phyloP scores from a whole-genome alignment of 2,797 vertebrate genomes.

The Chloroceryle inda region DNA sequence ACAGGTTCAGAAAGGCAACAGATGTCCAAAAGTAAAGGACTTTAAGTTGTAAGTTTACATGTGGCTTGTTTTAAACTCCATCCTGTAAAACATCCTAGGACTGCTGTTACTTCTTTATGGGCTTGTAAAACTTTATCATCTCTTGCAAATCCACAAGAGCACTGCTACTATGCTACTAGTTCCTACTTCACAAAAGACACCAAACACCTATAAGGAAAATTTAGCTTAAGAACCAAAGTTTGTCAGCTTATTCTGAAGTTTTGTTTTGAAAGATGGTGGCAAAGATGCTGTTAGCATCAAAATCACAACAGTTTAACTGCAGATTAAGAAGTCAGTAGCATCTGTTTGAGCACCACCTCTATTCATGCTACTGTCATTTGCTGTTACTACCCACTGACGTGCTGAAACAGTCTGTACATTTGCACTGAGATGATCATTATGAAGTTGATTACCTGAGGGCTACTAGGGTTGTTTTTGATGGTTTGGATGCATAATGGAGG shows the following conservation, averaged over 20 bases:
- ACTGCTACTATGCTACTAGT: not conserved
- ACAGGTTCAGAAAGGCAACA: not conserved
- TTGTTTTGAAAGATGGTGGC: not conserved
- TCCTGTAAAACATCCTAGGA: not conserved
- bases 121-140: conserved; percentile 16
- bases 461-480: not conserved
- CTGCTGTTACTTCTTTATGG: conserved; percentile 15
- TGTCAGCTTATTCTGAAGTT: not conserved
- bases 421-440: not conserved
- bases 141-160: not conserved
- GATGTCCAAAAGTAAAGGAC: not conserved
- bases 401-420: not conserved
- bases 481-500: not conserved
- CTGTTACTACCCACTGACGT: not conserved
- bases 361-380: not conserved
- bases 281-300: not conserved
- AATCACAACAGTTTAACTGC: not conserved
- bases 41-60: not conserved
- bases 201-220: not conserved
- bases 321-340: not conserved
- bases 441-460: not conserved
- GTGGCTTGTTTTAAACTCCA: not conserved
- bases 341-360: not conserved
- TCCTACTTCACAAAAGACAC: not conserved
- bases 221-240: not conserved